Conservation (phyloP, 2,888 invertebrate genomes). For the Lycocerus yunnanus region DNA sequence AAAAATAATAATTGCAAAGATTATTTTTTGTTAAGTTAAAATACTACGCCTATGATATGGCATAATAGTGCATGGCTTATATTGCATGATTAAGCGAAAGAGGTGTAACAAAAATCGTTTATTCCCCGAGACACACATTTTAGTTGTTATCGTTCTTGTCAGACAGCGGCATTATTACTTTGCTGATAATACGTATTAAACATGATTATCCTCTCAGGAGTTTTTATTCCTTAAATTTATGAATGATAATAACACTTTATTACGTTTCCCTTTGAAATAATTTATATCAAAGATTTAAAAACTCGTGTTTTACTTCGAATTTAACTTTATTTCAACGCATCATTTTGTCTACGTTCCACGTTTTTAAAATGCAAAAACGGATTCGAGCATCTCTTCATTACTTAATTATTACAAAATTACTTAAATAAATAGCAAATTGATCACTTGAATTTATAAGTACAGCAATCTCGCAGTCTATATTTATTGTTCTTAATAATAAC, state of each 20-base stretch:
- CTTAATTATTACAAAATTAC: not conserved
- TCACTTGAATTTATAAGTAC: not conserved
- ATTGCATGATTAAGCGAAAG: not conserved
- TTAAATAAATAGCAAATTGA: not conserved
- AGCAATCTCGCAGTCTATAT: not conserved
- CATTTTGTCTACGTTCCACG: not conserved
- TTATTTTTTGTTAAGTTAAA: not conserved
- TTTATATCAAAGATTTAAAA: constrained; percentile 24
- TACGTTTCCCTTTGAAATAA: constrained; percentile 27
- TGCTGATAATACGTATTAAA: constrained; percentile 30
- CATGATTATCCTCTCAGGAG: constrained; percentile 30
- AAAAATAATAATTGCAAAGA: not conserved
- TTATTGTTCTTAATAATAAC: not conserved
- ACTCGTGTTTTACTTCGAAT: constrained; percentile 9
- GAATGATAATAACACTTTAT: constrained; percentile 28
- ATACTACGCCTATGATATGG: not conserved
- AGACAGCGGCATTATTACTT: constrained; percentile 27
- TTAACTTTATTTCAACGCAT: constrained; percentile 9
- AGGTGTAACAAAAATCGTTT: constrained; percentile 19
- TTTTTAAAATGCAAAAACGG: not conserved
- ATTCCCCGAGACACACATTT: constrained; percentile 27
- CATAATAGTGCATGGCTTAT: not conserved
- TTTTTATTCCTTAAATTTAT: constrained; percentile 29
- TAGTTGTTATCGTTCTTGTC: constrained; percentile 28
- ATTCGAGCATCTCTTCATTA: not conserved